Evolutionary conservation across 2,113 vertebrate genomes (phyloP).

Genomic region (Vulpes vulpes): DNA sequence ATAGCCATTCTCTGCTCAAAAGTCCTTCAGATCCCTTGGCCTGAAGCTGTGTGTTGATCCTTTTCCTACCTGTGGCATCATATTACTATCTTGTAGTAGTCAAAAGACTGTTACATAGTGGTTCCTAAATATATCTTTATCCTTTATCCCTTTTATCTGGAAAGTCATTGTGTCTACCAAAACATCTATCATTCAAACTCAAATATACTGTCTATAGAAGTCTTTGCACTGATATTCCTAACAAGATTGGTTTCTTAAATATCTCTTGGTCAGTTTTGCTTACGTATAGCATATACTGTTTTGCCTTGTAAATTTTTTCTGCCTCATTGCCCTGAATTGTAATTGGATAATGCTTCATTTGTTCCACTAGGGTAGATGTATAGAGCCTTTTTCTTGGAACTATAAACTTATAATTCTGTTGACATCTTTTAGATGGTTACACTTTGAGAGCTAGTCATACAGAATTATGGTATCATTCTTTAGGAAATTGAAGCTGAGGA

Average conservation of each 20-base stretch:
- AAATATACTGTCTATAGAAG: neutral
- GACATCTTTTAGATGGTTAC: constrained; percentile 22
- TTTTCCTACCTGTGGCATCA: neutral
- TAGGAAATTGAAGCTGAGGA: constrained; percentile 1
- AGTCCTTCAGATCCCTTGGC: neutral
- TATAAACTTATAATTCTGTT: neutral
- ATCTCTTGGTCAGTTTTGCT: neutral
- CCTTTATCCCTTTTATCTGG: neutral
- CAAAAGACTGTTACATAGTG: neutral
- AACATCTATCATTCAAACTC: neutral
- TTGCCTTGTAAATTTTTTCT: neutral
- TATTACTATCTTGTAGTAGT: neutral
- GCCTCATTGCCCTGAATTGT: neutral
- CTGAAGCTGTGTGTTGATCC: neutral
- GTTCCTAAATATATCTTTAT: neutral
- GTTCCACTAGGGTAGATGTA: neutral
- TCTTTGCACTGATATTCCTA: neutral
- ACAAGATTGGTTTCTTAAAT: neutral
- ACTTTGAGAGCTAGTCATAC: neutral
- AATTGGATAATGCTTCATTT: neutral
- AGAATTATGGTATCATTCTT: neutral
- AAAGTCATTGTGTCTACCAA: neutral
- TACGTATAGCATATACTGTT: neutral
- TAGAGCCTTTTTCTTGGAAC: neutral
- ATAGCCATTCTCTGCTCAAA: neutral